phyloP scores from a whole-genome alignment of 2,888 invertebrate species.

The Busseola fusca region DNA sequence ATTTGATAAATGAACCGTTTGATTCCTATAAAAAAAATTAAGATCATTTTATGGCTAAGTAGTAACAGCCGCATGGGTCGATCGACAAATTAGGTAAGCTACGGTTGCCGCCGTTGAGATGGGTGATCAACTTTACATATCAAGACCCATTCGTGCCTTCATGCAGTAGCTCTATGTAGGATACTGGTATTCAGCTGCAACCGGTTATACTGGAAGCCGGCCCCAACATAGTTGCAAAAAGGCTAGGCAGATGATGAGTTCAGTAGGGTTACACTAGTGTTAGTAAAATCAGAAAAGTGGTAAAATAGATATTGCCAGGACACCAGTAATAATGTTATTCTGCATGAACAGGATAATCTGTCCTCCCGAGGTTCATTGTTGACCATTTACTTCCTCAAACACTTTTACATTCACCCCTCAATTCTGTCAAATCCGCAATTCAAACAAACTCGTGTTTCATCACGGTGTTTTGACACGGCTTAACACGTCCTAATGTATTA shows the following conservation, averaged over 20 bases:
- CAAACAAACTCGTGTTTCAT: slow-evolving; percentile 26
- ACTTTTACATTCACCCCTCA: slow-evolving; percentile 19
- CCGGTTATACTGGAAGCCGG: not conserved
- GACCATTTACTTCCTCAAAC: not conserved
- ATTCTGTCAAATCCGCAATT: slow-evolving; percentile 39
- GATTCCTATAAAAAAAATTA: no score
- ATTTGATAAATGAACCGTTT: no score
- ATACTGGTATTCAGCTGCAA: not conserved
- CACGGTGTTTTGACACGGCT: slow-evolving; percentile 22
- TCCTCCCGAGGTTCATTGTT: not conserved
- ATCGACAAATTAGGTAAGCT: no score
- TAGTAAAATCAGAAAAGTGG: not conserved
- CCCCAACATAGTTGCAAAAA: not conserved
- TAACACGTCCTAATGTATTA: slow-evolving; percentile 43
- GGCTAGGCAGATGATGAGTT: not conserved
- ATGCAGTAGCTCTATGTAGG: not conserved
- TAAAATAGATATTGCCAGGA: not conserved
- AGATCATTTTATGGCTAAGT: no score
- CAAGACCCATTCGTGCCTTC: not conserved
- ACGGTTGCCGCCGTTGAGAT: no score
- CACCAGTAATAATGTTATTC: not conserved
- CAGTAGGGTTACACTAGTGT: no score
- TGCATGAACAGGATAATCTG: not conserved
- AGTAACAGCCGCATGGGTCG: no score
- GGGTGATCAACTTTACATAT: not conserved